A percentile compares a stretch with the other conserved stretches of the same genome.
Conservation (phyloP, 2,797 vertebrate genomes). For the Atherinosoma microstoma region DNA sequence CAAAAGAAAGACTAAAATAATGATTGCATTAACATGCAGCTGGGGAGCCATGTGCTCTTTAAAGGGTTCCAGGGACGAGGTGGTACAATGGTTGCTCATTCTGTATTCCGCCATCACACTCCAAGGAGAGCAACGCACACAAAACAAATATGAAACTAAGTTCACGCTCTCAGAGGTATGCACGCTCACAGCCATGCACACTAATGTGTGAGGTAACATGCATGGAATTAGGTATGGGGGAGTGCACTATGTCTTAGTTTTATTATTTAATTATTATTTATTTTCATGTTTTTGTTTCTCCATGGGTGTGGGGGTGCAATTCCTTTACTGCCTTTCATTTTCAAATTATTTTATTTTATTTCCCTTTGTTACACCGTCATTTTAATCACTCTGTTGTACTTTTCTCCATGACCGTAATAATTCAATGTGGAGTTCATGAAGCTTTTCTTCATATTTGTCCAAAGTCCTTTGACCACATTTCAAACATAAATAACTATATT, state of each 20-base stretch:
- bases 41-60: constrained; percentile 65
- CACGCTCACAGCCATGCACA: constrained; percentile 19
- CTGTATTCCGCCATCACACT: constrained; percentile 38
- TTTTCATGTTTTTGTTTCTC: constrained; percentile 35
- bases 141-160: constrained; percentile 52
- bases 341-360: too few species aligned
- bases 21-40: constrained; percentile 78
- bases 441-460: too few species aligned
- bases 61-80: constrained; percentile 57
- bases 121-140: constrained; percentile 17
- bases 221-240: background rate
- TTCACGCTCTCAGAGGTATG: constrained; percentile 11
- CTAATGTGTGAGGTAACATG: constrained; percentile 15
- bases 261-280: constrained; percentile 14
- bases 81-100: constrained; percentile 56
- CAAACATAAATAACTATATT: background rate
- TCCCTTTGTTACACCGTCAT: constrained; percentile 43
- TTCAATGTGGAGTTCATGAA: too few species aligned
- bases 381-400: constrained; percentile 21
- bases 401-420: constrained; percentile 1
- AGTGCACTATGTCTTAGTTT: background rate
- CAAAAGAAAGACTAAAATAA: constrained; percentile 69
- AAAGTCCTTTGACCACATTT: background rate
- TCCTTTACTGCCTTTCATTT: constrained; percentile 5
- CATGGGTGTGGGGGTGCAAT: constrained; percentile 4